These are phyloP conservation scores for Chiloscyllium plagiosum DNA, from an alignment of 2,113 vertebrate species.

Conservation along the genomic window DNA sequence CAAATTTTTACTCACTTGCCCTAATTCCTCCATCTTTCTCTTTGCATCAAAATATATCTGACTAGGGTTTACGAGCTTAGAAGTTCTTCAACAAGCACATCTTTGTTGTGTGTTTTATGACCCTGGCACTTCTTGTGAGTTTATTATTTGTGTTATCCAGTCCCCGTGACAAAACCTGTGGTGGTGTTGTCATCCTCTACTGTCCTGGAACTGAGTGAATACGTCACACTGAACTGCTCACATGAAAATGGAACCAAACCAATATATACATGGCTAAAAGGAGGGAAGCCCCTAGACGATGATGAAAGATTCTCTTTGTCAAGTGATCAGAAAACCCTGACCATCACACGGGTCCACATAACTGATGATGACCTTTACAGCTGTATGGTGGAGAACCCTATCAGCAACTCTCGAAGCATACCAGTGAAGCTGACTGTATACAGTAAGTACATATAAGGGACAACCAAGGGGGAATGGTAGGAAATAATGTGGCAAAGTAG, in stretches of 20 bases:
- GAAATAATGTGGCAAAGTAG: neutral
- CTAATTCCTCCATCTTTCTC: too few relatives aligned
- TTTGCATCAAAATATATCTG: too few relatives aligned
- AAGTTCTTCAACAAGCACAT: neutral
- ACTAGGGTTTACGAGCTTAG: neutral
- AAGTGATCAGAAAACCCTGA: slow-evolving; percentile 77
- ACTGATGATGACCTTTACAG: slow-evolving; percentile 80
- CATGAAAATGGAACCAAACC: slow-evolving; percentile 85
- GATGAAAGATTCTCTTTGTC: slow-evolving; percentile 77
- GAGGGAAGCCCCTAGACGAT: slow-evolving; percentile 71
- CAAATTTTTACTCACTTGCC: too few relatives aligned
- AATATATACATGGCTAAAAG: slow-evolving; percentile 84
- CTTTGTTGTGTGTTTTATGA: neutral
- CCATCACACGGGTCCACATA: slow-evolving; percentile 79
- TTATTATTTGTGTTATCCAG: slow-evolving; percentile 49
- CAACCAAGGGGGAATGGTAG: too few relatives aligned
- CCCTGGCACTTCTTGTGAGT: neutral
- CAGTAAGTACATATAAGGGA: slow-evolving; percentile 59
- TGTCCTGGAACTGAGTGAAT: slow-evolving; percentile 81
- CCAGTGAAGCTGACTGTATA: slow-evolving; percentile 85
- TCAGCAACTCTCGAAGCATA: slow-evolving; percentile 71
- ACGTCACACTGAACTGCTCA: slow-evolving; percentile 81
- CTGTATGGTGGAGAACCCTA: slow-evolving; percentile 82
- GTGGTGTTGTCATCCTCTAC: slow-evolving; percentile 71
- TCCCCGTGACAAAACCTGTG: slow-evolving; percentile 75